Conservation (phyloP, 2,113 vertebrate genomes). For the Tragulus kanchil region DNA sequence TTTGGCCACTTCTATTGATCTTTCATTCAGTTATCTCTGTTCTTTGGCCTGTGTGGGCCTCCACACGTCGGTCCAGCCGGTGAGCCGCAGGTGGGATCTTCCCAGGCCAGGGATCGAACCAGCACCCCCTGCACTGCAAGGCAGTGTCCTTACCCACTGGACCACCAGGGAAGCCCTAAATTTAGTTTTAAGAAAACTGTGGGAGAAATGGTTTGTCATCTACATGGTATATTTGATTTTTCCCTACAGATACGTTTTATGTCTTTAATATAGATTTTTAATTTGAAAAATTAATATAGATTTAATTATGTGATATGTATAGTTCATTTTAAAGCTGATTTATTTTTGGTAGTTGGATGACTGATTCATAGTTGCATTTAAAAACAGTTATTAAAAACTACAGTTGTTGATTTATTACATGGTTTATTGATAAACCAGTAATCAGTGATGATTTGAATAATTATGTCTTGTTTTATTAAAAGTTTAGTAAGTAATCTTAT, state of each 20-base stretch:
- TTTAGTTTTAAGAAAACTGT: conserved; percentile 36
- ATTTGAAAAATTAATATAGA: not conserved
- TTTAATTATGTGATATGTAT: conserved; percentile 9
- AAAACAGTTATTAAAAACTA: not conserved
- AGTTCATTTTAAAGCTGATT: conserved; percentile 51
- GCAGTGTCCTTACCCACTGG: too few species aligned
- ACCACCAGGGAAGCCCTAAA: not conserved
- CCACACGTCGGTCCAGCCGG: too few species aligned
- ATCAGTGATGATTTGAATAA: not conserved
- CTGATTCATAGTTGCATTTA: conserved; percentile 21
- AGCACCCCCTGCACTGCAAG: too few species aligned
- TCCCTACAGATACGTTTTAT: not conserved
- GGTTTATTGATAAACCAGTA: not conserved
- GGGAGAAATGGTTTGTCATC: not conserved
- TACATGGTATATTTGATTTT: not conserved
- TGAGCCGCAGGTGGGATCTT: too few species aligned
- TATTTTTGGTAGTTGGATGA: conserved; percentile 27
- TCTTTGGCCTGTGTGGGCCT: too few species aligned
- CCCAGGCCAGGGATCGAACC: too few species aligned
- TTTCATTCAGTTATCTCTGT: too few species aligned
- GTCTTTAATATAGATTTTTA: not conserved
- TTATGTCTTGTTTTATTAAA: not conserved
- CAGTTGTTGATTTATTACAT: not conserved
- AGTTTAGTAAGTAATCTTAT: conserved; percentile 24
- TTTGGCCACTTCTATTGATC: too few species aligned